These are phyloP conservation scores for Drosophila paramelanica DNA, from an alignment of 2,888 invertebrate genomes.

Conservation along the genomic window DNA sequence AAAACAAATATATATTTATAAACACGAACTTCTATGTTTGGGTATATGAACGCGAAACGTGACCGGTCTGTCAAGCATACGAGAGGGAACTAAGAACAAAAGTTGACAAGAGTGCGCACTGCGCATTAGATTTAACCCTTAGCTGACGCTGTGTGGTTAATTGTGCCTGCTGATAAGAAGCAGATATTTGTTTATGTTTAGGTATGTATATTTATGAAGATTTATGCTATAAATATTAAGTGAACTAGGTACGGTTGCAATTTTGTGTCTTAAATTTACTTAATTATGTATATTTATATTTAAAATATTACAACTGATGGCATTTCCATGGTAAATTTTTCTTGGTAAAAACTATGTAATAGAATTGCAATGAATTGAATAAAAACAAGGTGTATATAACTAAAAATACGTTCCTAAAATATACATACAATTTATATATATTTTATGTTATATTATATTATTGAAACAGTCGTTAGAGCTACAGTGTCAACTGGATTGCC, in stretches of 20 bases:
- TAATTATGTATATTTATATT: constrained; percentile 37
- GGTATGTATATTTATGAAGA: constrained; percentile 42
- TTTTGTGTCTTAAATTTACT: constrained; percentile 55
- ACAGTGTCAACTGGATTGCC: constrained; percentile 14
- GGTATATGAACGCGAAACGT: constrained; percentile 15
- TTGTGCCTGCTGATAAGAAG: neutral
- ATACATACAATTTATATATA: constrained; percentile 42
- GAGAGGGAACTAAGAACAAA: constrained; percentile 42
- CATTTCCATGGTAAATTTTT: constrained; percentile 42
- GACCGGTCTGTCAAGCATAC: constrained; percentile 45
- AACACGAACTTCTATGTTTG: constrained; percentile 9
- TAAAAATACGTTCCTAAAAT: constrained; percentile 42
- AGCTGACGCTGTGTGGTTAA: constrained; percentile 5
- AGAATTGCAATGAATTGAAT: constrained; percentile 41
- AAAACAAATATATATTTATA: constrained; percentile 18
- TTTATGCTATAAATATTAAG: constrained; percentile 46
- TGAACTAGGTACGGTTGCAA: constrained; percentile 60
- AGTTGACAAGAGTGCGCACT: constrained; percentile 42
- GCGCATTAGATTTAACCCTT: constrained; percentile 46
- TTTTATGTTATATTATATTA: constrained; percentile 30
- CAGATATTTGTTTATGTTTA: constrained; percentile 13
- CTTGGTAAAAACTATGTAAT: constrained; percentile 46
- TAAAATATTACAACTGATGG: constrained; percentile 64
- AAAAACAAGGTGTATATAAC: constrained; percentile 48
- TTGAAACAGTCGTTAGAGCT: constrained; percentile 62